These are phyloP conservation scores for Lates calcarifer DNA, from an alignment of 2,113 vertebrate species.

Conservation along the genomic window DNA sequence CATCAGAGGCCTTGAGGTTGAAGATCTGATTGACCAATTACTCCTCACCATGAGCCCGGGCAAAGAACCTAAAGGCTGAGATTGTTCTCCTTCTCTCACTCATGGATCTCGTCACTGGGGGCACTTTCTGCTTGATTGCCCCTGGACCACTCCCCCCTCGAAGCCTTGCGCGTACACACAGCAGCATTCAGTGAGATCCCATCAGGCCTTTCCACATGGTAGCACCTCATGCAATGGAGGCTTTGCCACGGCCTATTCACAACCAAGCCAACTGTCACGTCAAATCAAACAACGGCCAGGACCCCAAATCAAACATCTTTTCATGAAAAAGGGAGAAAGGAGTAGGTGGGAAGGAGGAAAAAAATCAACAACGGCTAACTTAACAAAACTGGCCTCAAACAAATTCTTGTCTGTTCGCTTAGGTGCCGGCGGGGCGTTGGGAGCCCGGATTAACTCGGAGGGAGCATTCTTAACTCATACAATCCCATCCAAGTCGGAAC, in stretches of 20 bases:
- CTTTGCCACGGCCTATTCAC: conserved; percentile 77
- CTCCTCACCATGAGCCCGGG: conserved; percentile 66
- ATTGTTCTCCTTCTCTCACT: conserved; percentile 76
- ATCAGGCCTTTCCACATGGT: conserved; percentile 81
- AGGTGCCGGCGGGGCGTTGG: conserved; percentile 59
- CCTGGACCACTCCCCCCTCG: conserved; percentile 68
- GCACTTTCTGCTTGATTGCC: conserved; percentile 80
- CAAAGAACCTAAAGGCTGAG: conserved; percentile 70
- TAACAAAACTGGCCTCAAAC: conserved; percentile 78
- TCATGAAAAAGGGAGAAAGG: conserved; percentile 57
- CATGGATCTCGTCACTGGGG: conserved; percentile 74
- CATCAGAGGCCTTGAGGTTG: conserved; percentile 73
- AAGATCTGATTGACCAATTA: conserved; percentile 84
- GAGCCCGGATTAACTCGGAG: conserved; percentile 73
- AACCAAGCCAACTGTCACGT: conserved; percentile 77
- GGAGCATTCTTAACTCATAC: conserved; percentile 70
- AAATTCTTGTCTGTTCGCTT: conserved; percentile 70
- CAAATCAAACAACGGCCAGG: conserved; percentile 74
- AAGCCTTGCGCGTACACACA: conserved; percentile 58
- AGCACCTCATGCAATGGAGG: conserved; percentile 72
- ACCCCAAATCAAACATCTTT: conserved; percentile 80
- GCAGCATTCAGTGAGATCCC: conserved; percentile 74
- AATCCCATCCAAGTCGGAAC: conserved; percentile 66
- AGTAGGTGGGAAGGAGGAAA: conserved; percentile 42
- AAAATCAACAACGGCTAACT: conserved; percentile 69